These are phyloP conservation scores for Chionodraco myersi DNA, from an alignment of 2,113 vertebrate genomes.

Conservation along the genomic window DNA sequence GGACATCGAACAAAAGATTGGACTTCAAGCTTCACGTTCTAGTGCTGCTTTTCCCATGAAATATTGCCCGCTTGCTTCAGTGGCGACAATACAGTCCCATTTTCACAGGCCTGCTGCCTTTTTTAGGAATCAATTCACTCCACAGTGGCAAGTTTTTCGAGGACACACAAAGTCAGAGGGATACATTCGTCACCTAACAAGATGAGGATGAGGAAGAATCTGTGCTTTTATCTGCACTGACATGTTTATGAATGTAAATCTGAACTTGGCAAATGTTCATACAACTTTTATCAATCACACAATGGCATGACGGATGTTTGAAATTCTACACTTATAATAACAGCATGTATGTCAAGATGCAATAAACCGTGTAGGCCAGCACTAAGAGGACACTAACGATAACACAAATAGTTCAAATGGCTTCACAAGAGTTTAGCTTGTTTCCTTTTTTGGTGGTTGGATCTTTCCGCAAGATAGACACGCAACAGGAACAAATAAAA, in stretches of 20 bases:
- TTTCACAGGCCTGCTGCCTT: slow-evolving; percentile 13
- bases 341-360: neutral
- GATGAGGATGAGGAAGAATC: neutral
- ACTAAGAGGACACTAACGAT: neutral
- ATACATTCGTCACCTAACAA: slow-evolving; percentile 16
- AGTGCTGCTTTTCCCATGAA: slow-evolving; percentile 63
- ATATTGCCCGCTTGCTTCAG: slow-evolving; percentile 46
- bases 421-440: slow-evolving; percentile 14
- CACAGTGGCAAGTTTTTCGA: neutral
- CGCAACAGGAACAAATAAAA: neutral
- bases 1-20: slow-evolving; percentile 70
- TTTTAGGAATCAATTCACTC: slow-evolving; percentile 47
- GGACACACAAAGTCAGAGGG: slow-evolving; percentile 11
- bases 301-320: neutral
- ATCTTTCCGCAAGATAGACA: slow-evolving; percentile 6
- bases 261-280: neutral
- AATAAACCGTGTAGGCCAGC: neutral
- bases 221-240: neutral
- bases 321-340: neutral
- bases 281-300: neutral
- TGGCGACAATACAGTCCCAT: slow-evolving; percentile 49
- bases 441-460: slow-evolving; percentile 3
- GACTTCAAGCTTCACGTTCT: slow-evolving; percentile 55
- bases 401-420: neutral
- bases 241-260: neutral